phyloP scores from a whole-genome alignment of 2,797 vertebrate species.

The Syngnathus acus region DNA sequence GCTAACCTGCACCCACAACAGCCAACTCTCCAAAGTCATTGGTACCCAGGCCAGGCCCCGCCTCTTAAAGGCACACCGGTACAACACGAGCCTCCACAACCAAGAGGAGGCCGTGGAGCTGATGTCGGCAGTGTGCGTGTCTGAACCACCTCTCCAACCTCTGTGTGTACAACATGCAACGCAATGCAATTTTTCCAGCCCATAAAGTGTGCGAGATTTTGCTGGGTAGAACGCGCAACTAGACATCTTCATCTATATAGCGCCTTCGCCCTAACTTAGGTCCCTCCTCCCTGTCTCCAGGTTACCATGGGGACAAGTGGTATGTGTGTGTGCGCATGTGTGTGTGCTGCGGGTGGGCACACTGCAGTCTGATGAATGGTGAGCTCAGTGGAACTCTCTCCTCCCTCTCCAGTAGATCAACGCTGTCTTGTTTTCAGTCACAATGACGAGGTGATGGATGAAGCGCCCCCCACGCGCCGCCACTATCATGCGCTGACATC shows the following conservation, averaged over 20 bases:
- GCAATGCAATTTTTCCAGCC: neutral
- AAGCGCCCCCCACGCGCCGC: slow-evolving; percentile 31
- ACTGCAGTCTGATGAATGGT: slow-evolving; percentile 29
- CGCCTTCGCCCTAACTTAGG: slow-evolving; percentile 30
- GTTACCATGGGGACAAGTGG: slow-evolving; percentile 63
- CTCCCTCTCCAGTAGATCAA: slow-evolving; percentile 17
- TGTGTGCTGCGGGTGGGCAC: slow-evolving; percentile 12
- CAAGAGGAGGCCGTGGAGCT: neutral
- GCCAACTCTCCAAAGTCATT: too few species aligned
- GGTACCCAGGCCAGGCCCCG: too few species aligned
- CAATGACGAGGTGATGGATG: slow-evolving; percentile 41
- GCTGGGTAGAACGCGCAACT: slow-evolving; percentile 54
- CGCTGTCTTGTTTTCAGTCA: slow-evolving; percentile 25
- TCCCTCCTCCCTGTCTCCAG: slow-evolving; percentile 38
- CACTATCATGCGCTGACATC: slow-evolving; percentile 26
- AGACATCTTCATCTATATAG: too few species aligned
- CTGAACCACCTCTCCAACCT: neutral
- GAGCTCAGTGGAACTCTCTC: slow-evolving; percentile 12
- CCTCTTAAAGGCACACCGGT: too few species aligned
- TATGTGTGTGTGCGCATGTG: slow-evolving; percentile 12
- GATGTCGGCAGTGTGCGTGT: neutral
- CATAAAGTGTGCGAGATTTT: slow-evolving; percentile 33
- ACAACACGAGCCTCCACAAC: too few species aligned
- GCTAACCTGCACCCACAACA: too few species aligned
- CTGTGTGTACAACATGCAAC: neutral